Evolutionary conservation across 1,140 invertebrate genomes (phyloP), one percentile per base, ranked within the genome.

Genomic region (Cherax quadricarinatus): DNA sequence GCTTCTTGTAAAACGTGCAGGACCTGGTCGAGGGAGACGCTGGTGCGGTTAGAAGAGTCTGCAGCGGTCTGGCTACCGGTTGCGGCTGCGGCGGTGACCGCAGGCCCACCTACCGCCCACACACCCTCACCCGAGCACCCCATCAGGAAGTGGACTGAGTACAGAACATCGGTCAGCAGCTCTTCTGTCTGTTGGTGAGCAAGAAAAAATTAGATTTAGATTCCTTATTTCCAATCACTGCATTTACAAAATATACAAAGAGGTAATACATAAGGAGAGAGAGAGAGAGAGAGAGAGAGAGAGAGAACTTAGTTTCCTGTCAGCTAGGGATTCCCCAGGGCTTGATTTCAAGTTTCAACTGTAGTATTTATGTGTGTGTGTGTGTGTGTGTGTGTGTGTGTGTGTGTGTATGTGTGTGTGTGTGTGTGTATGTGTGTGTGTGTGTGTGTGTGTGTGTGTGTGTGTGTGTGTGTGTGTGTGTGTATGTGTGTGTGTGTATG

Each of bases 101-200:
- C 21, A 14, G 62, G n/a, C 1, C 89, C 84, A 10, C 89, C 70
- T 3, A 91, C 89, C 24, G 83, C 78, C 89, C 89, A 91, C 41
- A 86, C 62, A 18, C 89, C 89, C 21, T 57, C 84, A 4, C 41
- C 60, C 16, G 89, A 30, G 1, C 73, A 75, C 60, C 89, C 84
- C 89, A 91, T 91, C 0, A 91, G 78, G 24, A 84, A 91, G 84
- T 91, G 78, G 30, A 91, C 84, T 1, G 89, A 91, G 62, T 91
- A 91, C 7, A 91, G 78, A 2, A 91, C 84, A 53, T 86, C 89
- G 3, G 84, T 81, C 24, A 91, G 84, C 16, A 86, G 73, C 48
- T 91, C 89, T n/a, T 91, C 89, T 6, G 70, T 73, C 89, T 91
- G 89, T 6, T 60, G 48, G n/a, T 4, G 14, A 14, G 30, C 10